Percentiles rank a stretch among this genome's conserved stretches.
Evolutionary conservation across 2,888 invertebrate species (phyloP).

Genomic region (Abscondita cerata): DNA sequence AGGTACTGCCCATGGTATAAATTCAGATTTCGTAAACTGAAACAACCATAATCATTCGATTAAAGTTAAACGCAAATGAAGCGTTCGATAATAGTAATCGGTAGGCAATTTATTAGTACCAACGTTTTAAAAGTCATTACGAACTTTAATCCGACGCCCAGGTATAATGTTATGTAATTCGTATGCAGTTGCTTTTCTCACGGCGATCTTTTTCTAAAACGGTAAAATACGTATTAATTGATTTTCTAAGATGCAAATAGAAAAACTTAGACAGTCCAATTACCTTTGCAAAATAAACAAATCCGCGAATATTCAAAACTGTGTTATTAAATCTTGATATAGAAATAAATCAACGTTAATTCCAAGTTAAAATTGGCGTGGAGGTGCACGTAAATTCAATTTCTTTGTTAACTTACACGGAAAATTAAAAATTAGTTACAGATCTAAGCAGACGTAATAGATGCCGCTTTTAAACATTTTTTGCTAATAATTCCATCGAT

Average conservation of each 20-base stretch:
- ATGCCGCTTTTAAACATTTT: not conserved
- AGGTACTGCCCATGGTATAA: constrained; percentile 32
- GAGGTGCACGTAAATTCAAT: constrained; percentile 21
- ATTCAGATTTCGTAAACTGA: constrained; percentile 24
- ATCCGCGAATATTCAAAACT: no score
- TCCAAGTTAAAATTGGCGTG: constrained; percentile 24
- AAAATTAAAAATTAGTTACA: constrained; percentile 28
- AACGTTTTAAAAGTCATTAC: no score
- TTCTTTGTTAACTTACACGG: constrained; percentile 27
- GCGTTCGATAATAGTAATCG: no score
- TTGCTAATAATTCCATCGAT: not conserved
- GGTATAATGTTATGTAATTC: no score
- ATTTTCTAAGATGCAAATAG: no score
- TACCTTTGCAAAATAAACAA: no score
- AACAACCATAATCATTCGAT: constrained; percentile 8
- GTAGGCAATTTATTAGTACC: no score
- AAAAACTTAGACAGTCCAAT: no score
- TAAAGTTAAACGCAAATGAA: not conserved
- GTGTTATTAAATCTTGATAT: not conserved
- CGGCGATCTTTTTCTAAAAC: no score
- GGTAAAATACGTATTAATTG: no score
- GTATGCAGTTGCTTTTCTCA: no score
- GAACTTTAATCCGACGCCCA: no score
- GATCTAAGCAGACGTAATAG: constrained; percentile 10
- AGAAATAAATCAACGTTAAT: constrained; percentile 4